A percentile compares a stretch with the other conserved stretches of the same genome.
These are phyloP conservation scores for Villa cingulata DNA, from an alignment of 2,888 invertebrate genomes.

Conservation along the genomic window DNA sequence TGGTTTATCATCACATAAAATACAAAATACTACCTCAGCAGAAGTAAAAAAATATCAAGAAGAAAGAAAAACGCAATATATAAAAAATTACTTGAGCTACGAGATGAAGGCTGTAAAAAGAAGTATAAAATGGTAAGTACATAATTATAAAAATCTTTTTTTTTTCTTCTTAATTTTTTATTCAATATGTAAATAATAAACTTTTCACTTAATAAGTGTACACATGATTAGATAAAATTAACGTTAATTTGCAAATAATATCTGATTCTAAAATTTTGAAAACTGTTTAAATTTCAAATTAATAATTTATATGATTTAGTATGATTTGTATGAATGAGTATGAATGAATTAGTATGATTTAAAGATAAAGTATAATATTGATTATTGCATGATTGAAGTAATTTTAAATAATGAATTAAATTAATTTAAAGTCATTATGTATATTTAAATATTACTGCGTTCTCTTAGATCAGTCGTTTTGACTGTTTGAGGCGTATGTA, in stretches of 20 bases:
- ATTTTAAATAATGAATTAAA: too few species aligned
- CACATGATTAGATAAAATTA: background rate
- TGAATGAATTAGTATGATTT: too few species aligned
- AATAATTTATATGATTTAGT: too few species aligned
- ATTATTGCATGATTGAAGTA: too few species aligned
- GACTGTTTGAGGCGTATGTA: too few species aligned
- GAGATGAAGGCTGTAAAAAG: slow-evolving; percentile 6
- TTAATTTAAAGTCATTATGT: too few species aligned
- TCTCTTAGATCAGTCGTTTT: too few species aligned
- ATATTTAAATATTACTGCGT: too few species aligned
- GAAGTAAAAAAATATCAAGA: background rate
- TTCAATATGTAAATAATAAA: background rate
- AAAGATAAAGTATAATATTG: too few species aligned
- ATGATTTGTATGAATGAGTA: too few species aligned
- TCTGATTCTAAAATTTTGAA: background rate
- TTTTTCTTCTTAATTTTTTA: too few species aligned
- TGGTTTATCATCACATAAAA: background rate
- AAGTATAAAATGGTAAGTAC: slow-evolving; percentile 10
- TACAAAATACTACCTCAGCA: background rate
- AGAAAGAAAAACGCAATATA: background rate
- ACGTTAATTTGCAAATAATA: background rate
- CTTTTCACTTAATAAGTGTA: background rate
- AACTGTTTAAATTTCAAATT: background rate
- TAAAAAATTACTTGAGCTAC: slow-evolving; percentile 2
- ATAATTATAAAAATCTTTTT: background rate